These are phyloP conservation scores for Harlomillsia oculata DNA, from an alignment of 1,140 invertebrate species.

Conservation along the genomic window DNA sequence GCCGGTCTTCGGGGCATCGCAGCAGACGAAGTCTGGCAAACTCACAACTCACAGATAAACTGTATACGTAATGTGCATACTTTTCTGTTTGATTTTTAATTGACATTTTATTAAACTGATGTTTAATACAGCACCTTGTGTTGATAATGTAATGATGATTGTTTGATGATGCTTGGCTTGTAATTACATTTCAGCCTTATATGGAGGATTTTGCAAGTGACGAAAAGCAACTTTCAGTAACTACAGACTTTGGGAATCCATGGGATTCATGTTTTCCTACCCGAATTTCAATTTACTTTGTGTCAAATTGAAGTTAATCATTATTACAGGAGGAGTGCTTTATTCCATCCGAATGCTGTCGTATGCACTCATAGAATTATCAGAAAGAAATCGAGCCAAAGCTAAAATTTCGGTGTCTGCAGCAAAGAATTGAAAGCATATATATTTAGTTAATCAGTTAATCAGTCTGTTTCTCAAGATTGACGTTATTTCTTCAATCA, in stretches of 20 bases:
- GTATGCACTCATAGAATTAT: slow-evolving; percentile 70
- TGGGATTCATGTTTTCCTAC: slow-evolving; percentile 85
- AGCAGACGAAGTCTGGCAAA: slow-evolving; percentile 96
- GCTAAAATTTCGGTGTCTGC: background rate
- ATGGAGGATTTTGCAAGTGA: slow-evolving; percentile 84
- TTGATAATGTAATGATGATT: background rate
- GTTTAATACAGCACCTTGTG: background rate
- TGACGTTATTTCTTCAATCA: too few relatives aligned
- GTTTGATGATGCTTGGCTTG: too few relatives aligned
- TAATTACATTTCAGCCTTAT: slow-evolving; percentile 59
- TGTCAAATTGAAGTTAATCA: slow-evolving; percentile 79
- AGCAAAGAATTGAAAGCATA: background rate
- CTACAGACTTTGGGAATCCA: slow-evolving; percentile 86
- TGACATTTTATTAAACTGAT: background rate
- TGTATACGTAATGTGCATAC: too few relatives aligned
- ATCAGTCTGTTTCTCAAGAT: background rate
- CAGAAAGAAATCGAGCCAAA: background rate
- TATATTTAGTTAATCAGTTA: background rate
- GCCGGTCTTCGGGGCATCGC: slow-evolving; percentile 67
- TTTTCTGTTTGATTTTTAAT: background rate
- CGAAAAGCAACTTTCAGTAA: slow-evolving; percentile 88
- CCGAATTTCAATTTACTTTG: slow-evolving; percentile 63
- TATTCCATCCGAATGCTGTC: slow-evolving; percentile 66
- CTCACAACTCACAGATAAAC: slow-evolving; percentile 85
- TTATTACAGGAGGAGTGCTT: slow-evolving; percentile 67